Conservation (phyloP, 1,140 invertebrate genomes). For the Drosophila sp. region DNA sequence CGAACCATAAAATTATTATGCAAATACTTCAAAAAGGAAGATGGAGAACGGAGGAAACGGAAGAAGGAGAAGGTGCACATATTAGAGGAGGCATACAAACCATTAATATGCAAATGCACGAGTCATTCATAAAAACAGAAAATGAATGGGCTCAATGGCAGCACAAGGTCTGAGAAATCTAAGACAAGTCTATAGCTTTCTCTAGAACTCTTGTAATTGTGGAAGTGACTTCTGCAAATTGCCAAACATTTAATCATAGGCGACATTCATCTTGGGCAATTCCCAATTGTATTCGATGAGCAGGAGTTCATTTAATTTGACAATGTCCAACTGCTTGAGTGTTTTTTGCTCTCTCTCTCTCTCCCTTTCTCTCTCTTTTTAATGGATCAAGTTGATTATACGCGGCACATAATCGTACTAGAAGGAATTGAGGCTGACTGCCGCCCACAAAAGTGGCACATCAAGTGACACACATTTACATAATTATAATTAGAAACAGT, state of each 20-base stretch:
- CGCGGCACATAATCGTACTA: constrained; percentile 60
- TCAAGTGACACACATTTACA: constrained; percentile 75
- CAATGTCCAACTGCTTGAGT: constrained; percentile 56
- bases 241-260: constrained; percentile 34
- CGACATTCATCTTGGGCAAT: constrained; percentile 5
- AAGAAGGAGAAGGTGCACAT: constrained; percentile 38
- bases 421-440: constrained; percentile 44
- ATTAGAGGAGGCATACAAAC: constrained; percentile 54
- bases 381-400: constrained; percentile 54
- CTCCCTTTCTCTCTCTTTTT: constrained; percentile 35
- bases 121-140: not conserved
- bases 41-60: not conserved
- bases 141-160: not conserved
- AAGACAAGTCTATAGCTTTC: not conserved
- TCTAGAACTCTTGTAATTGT: not conserved
- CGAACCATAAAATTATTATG: constrained; percentile 66
- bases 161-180: not conserved
- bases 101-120: constrained; percentile 60
- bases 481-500: constrained; percentile 82
- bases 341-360: constrained; percentile 30
- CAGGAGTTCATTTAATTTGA: constrained; percentile 69
- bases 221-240: constrained; percentile 19
- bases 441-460: constrained; percentile 52
- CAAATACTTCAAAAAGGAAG: constrained; percentile 32
- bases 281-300: constrained; percentile 43